These are phyloP conservation scores for Myopa tessellatipennis DNA, from an alignment of 2,888 invertebrate genomes.

Conservation along the genomic window DNA sequence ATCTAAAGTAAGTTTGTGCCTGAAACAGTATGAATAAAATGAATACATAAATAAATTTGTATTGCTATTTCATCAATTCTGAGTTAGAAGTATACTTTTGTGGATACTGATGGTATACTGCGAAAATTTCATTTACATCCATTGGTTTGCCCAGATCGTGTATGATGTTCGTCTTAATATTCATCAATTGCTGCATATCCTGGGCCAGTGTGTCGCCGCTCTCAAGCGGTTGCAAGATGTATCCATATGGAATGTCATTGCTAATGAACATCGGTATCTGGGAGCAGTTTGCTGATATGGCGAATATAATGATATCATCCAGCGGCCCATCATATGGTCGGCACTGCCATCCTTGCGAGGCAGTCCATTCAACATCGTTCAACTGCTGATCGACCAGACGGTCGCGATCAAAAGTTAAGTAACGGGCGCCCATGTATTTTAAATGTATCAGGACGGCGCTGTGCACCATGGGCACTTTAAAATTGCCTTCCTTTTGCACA, in stretches of 20 bases:
- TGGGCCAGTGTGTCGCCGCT: constrained; percentile 73
- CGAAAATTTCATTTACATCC: constrained; percentile 67
- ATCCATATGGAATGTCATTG: constrained; percentile 86
- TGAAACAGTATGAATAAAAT: constrained; percentile 49
- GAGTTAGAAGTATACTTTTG: constrained; percentile 52
- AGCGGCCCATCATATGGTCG: constrained; percentile 79
- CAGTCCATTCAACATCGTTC: constrained; percentile 48
- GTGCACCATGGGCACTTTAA: constrained; percentile 91
- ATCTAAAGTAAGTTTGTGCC: constrained; percentile 78
- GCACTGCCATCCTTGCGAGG: constrained; percentile 53
- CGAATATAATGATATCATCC: constrained; percentile 95
- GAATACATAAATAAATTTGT: not conserved
- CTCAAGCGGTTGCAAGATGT: constrained; percentile 83
- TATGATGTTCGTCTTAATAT: constrained; percentile 81
- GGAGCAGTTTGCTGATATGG: constrained; percentile 79
- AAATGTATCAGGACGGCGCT: constrained; percentile 86
- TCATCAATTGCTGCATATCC: constrained; percentile 79
- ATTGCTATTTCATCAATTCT: not conserved
- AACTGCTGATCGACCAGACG: constrained; percentile 56
- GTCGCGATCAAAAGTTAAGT: constrained; percentile 77
- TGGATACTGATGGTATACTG: constrained; percentile 65
- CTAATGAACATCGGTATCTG: constrained; percentile 78
- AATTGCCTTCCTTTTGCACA: constrained; percentile 78
- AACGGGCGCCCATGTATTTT: constrained; percentile 71
- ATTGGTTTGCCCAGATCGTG: constrained; percentile 71